Conservation (phyloP, 2,113 vertebrate genomes). For the Natator depressus region DNA sequence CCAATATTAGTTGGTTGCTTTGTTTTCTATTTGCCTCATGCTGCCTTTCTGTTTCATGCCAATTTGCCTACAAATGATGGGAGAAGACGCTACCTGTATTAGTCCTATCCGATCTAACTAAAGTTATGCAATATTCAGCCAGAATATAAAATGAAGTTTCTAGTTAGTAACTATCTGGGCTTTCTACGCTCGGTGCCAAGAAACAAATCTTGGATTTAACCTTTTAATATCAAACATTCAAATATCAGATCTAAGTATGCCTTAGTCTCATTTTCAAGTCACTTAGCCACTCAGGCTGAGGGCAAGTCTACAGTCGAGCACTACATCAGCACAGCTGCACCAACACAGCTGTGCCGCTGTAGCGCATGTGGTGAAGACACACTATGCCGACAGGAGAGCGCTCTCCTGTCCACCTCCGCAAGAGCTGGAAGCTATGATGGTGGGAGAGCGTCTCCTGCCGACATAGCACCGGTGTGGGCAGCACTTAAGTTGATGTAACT, state of each 20-base stretch:
- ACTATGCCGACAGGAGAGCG: too few species aligned
- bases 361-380: too few species aligned
- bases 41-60: not conserved
- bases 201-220: not conserved
- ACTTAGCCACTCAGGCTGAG: not conserved
- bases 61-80: rapidly evolving
- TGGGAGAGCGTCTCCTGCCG: too few species aligned
- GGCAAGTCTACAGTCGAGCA: too few species aligned
- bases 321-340: too few species aligned
- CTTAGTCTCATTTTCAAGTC: not conserved
- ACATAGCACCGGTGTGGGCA: too few species aligned
- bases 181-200: not conserved
- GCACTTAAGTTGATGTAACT: too few species aligned
- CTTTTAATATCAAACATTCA: not conserved
- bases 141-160: not conserved
- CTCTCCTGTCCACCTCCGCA: too few species aligned
- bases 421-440: too few species aligned
- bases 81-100: not conserved
- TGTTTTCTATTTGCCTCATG: not conserved
- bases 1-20: not conserved
- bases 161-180: not conserved
- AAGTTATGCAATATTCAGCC: not conserved
- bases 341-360: too few species aligned
- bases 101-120: not conserved
- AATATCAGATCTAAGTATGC: not conserved